Conservation (phyloP, 2,113 vertebrate species). For the Chlamydotis undulata region DNA sequence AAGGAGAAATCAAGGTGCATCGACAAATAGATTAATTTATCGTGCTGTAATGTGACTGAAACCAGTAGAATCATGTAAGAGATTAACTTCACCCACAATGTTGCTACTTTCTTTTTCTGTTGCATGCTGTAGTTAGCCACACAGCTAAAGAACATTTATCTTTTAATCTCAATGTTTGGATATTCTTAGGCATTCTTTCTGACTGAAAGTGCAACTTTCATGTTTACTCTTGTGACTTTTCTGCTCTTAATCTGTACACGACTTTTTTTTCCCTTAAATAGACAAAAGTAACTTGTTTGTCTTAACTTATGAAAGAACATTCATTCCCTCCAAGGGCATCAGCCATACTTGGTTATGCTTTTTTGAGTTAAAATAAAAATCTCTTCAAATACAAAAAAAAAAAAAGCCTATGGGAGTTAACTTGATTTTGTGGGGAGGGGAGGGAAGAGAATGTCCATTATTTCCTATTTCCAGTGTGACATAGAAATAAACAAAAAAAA, state of each 20-base stretch:
- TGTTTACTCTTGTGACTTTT: neutral
- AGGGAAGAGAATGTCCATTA: neutral
- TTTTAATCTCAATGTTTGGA: neutral
- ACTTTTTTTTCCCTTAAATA: neutral
- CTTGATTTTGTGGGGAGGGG: neutral
- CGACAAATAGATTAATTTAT: neutral
- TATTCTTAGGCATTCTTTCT: neutral
- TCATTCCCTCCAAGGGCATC: neutral
- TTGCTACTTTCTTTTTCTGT: neutral
- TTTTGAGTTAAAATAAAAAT: neutral
- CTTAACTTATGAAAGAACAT: neutral
- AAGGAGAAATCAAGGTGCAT: neutral
- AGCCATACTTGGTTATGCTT: neutral
- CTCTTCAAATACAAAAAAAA: neutral
- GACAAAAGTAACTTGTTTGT: neutral
- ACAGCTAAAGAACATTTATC: neutral
- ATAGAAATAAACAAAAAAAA: neutral
- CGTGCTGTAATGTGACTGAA: neutral
- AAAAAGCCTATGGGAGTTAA: neutral
- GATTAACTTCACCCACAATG: neutral
- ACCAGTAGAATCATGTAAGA: neutral
- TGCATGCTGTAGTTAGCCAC: neutral
- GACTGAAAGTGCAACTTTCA: neutral
- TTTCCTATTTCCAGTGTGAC: neutral
- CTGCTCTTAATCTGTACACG: neutral